phyloP scores from a whole-genome alignment of 2,888 invertebrate genomes.

The Morpho helenor region DNA sequence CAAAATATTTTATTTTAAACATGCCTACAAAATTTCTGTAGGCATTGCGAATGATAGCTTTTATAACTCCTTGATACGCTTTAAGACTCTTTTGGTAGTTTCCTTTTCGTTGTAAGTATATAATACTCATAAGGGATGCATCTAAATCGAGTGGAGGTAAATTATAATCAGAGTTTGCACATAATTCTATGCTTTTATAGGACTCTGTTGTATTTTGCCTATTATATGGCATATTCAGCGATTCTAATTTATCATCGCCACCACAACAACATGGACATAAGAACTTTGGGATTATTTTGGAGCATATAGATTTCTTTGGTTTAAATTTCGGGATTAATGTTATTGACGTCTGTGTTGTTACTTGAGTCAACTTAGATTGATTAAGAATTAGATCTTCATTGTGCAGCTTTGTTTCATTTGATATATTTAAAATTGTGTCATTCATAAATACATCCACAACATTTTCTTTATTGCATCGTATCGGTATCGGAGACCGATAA shows the following conservation, averaged over 20 bases:
- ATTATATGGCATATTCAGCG: conserved; percentile 26
- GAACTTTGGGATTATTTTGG: conserved; percentile 39
- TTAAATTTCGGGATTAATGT: conserved; percentile 30
- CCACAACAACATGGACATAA: conserved; percentile 59
- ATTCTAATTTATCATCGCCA: conserved; percentile 37
- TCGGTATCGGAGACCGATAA: conserved; percentile 40
- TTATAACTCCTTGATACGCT: conserved; percentile 40
- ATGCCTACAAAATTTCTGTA: conserved; percentile 39
- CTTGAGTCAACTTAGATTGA: conserved; percentile 9
- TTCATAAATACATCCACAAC: not conserved
- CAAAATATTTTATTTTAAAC: conserved; percentile 17
- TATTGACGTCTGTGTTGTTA: conserved; percentile 37
- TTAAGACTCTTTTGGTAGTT: conserved; percentile 38
- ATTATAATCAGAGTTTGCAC: conserved; percentile 28
- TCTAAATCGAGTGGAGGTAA: conserved; percentile 40
- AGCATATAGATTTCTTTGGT: conserved; percentile 29
- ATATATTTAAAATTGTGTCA: conserved; percentile 6
- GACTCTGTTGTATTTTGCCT: conserved; percentile 38
- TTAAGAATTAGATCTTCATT: not conserved
- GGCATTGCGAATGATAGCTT: conserved; percentile 42
- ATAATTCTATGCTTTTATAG: conserved; percentile 53
- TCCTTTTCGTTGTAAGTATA: conserved; percentile 40
- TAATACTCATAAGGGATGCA: conserved; percentile 55
- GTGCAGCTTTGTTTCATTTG: not conserved
- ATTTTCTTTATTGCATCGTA: not conserved